Evolutionary conservation across 2,797 vertebrate genomes (phyloP).

Genomic region (Xenops minutus): DNA sequence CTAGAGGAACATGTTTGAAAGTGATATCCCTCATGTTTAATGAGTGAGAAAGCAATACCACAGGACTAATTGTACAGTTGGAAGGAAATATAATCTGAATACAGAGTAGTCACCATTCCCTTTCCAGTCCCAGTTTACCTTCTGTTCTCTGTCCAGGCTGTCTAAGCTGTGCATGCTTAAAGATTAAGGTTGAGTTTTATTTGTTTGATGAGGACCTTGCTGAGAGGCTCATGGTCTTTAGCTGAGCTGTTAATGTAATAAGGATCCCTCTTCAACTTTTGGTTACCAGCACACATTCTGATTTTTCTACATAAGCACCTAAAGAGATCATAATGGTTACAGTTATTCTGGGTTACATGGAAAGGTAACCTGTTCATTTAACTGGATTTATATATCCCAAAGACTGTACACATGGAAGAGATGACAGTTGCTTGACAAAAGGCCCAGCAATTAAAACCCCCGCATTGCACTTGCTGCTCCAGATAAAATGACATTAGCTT

Average conservation of each 20-base stretch:
- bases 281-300: background rate
- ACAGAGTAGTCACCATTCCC: background rate
- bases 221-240: background rate
- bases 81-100: background rate
- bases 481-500: background rate
- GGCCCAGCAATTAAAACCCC: background rate
- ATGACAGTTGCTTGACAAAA: background rate
- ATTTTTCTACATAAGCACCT: background rate
- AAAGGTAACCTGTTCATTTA: background rate
- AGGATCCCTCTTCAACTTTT: background rate
- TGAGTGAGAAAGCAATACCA: background rate
- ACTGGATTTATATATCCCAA: background rate
- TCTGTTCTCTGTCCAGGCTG: background rate
- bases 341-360: background rate
- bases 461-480: background rate
- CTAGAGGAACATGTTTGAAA: background rate
- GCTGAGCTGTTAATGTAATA: background rate
- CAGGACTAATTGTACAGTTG: accelerated
- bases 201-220: background rate
- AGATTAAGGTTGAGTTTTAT: background rate
- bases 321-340: background rate
- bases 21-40: background rate
- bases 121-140: background rate
- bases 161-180: background rate
- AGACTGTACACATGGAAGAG: background rate